A percentile compares a stretch with the other conserved stretches of the same genome.
Evolutionary conservation across 2,888 invertebrate species (phyloP).

Genomic region (Morpho achilles): DNA sequence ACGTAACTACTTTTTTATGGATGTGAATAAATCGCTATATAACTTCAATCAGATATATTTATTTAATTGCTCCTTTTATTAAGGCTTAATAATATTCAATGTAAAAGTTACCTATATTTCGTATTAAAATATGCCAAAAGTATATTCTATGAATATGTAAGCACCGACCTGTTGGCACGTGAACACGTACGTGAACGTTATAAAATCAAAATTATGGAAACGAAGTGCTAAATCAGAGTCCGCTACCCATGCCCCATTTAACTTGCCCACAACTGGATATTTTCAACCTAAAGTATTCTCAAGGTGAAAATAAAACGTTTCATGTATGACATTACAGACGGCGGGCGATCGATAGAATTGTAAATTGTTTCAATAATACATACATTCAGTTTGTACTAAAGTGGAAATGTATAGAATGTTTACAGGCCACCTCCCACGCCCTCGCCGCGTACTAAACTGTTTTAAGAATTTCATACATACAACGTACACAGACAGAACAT

Average conservation of each 20-base stretch:
- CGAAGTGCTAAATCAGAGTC: slow-evolving; percentile 25
- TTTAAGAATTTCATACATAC: slow-evolving; percentile 18
- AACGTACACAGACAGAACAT: slow-evolving; percentile 3
- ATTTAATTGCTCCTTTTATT: not conserved
- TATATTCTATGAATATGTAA: too few relatives aligned
- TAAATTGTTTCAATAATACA: slow-evolving; percentile 59
- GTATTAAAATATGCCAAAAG: too few relatives aligned
- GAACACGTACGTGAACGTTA: slow-evolving; percentile 2
- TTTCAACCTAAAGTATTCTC: slow-evolving; percentile 51
- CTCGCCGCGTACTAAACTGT: slow-evolving; percentile 19
- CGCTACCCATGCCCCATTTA: slow-evolving; percentile 30
- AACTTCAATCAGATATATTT: not conserved
- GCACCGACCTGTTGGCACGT: not conserved
- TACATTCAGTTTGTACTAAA: slow-evolving; percentile 35
- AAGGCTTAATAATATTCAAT: not conserved
- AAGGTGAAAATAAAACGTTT: slow-evolving; percentile 64
- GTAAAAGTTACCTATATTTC: too few relatives aligned
- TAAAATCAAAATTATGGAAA: slow-evolving; percentile 16
- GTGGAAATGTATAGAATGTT: slow-evolving; percentile 22
- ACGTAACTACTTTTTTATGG: too few relatives aligned
- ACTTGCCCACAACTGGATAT: slow-evolving; percentile 39
- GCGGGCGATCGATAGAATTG: slow-evolving; percentile 63
- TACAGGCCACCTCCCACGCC: slow-evolving; percentile 28
- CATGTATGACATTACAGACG: slow-evolving; percentile 55
- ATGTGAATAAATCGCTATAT: not conserved